These are phyloP conservation scores for Flexamia atlantica DNA, from an alignment of 2,888 invertebrate species.

Conservation along the genomic window DNA sequence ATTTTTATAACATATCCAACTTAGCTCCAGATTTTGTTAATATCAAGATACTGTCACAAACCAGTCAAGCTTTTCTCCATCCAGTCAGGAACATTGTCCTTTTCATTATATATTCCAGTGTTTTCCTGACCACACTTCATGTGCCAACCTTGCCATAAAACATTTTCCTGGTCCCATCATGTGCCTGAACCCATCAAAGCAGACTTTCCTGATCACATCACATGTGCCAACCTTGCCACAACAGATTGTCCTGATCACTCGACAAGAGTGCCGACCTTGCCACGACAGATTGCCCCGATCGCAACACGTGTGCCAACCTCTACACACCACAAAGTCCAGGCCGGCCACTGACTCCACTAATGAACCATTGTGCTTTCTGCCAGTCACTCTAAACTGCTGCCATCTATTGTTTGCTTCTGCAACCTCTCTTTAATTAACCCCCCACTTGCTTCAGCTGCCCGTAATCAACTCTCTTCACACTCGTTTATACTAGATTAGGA, in stretches of 20 bases:
- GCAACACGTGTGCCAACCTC: conserved; percentile 15
- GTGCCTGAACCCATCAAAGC: background rate
- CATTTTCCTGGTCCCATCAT: background rate
- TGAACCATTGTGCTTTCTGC: conserved; percentile 53
- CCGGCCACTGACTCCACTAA: conserved; percentile 57
- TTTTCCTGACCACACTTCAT: no score
- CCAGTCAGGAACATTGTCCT: no score
- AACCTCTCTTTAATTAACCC: conserved; percentile 56
- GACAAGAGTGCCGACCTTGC: background rate
- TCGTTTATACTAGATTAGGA: conserved; percentile 55
- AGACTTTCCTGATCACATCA: background rate
- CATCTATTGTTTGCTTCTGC: conserved; percentile 59
- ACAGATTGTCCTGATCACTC: background rate
- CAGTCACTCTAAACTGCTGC: conserved; percentile 58
- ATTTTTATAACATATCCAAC: no score
- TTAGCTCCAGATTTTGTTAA: no score
- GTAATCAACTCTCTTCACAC: conserved; percentile 49
- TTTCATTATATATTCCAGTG: no score
- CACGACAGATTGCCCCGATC: conserved; percentile 22
- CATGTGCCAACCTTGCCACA: background rate
- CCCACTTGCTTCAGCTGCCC: conserved; percentile 38
- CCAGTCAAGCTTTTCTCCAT: no score
- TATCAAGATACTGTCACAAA: no score
- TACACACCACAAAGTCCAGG: background rate
- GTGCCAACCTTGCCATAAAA: background rate